Conservation (phyloP, 64 coral and sea anemone species). For the Montipora foliosa region DNA sequence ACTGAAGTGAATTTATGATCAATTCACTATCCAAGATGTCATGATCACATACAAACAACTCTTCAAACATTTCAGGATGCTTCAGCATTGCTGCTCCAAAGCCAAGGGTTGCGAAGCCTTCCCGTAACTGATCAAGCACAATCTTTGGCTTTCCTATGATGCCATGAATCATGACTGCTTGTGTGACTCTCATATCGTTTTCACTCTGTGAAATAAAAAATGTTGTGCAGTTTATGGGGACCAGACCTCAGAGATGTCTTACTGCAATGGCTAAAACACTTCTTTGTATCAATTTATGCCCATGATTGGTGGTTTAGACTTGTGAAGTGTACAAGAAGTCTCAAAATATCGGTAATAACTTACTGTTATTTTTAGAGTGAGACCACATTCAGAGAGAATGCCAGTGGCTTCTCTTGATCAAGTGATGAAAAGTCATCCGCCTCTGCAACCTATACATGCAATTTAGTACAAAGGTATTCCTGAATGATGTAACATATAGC, state of each 20-base stretch:
- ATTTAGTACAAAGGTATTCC: conserved; percentile 1
- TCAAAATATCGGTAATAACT: background rate
- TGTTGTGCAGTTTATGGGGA: background rate
- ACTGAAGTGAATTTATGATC: conserved; percentile 33
- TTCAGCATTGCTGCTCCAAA: conserved; percentile 10
- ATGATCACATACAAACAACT: background rate
- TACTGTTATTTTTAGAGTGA: background rate
- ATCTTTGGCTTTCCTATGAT: conserved; percentile 31
- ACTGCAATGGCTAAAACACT: background rate
- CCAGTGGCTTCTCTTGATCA: background rate
- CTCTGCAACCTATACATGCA: background rate
- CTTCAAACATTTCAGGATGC: conserved; percentile 11
- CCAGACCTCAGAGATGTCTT: background rate
- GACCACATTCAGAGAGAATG: conserved; percentile 8
- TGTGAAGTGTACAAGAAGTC: background rate
- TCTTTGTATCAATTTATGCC: background rate
- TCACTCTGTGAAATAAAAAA: conserved; percentile 16
- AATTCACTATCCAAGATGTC: background rate
- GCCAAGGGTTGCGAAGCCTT: conserved; percentile 4
- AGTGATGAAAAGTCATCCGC: background rate
- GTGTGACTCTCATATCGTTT: conserved; percentile 20
- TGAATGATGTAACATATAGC: background rate
- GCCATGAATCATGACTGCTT: conserved; percentile 21
- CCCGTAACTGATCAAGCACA: conserved; percentile 19
- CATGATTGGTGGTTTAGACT: background rate